Evolutionary conservation across 2,888 invertebrate species (phyloP).

Genomic region (Lasioglossum lativentre): DNA sequence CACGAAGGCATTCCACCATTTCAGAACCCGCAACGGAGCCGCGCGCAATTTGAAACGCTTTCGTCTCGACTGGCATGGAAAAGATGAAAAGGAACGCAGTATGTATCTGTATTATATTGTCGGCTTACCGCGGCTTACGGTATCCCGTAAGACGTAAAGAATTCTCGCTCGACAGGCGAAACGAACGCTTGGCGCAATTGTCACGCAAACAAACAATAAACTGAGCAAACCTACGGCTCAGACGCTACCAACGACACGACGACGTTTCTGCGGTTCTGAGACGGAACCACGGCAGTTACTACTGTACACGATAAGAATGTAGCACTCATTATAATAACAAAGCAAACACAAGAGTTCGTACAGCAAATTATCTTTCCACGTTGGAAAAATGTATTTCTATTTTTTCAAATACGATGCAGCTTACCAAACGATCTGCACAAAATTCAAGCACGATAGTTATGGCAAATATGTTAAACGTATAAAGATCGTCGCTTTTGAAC

Average conservation of each 20-base stretch:
- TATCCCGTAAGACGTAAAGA: constrained; percentile 15
- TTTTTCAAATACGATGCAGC: not conserved
- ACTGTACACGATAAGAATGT: not conserved
- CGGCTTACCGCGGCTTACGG: no score
- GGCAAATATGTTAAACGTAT: not conserved
- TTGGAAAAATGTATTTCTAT: not conserved
- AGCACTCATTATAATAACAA: not conserved
- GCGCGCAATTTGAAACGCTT: not conserved
- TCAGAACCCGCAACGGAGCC: not conserved
- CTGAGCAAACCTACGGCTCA: constrained; percentile 21
- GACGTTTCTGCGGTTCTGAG: constrained; percentile 3
- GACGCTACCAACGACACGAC: not conserved
- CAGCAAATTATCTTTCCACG: not conserved
- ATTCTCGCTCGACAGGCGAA: not conserved
- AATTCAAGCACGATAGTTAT: not conserved
- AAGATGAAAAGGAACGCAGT: constrained; percentile 30
- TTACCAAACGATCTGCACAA: not conserved
- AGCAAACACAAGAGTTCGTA: not conserved
- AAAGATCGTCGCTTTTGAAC: not conserved
- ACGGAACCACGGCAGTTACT: not conserved
- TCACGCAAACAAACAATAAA: constrained; percentile 20
- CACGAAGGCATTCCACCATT: no score
- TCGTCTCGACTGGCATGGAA: constrained; percentile 64
- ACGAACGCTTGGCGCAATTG: constrained; percentile 10
- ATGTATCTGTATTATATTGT: no score